phyloP scores from a whole-genome alignment of 2,113 vertebrate species.

The Nothocercus julius region DNA sequence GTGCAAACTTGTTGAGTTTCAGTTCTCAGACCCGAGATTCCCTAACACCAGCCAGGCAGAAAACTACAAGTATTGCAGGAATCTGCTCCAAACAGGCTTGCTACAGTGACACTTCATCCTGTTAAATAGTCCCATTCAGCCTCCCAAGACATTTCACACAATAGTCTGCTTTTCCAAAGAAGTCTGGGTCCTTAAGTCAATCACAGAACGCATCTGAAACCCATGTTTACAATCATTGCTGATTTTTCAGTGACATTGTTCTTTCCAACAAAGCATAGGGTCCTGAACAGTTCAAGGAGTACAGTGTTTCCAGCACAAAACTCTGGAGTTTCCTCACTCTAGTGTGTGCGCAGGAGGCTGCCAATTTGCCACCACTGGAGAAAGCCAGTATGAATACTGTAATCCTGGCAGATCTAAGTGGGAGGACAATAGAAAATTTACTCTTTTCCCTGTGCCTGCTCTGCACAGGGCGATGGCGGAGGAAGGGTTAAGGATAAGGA shows the following conservation, averaged over 20 bases:
- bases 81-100: background rate
- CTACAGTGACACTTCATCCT: background rate
- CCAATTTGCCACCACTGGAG: background rate
- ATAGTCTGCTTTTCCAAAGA: background rate
- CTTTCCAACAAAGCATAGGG: background rate
- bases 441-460: background rate
- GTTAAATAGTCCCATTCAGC: background rate
- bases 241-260: background rate
- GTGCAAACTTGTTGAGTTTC: background rate
- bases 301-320: background rate
- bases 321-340: background rate
- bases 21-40: background rate
- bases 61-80: background rate
- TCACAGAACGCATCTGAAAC: background rate
- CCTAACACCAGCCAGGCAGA: background rate
- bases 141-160: background rate
- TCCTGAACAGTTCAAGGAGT: background rate
- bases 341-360: background rate
- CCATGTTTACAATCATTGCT: background rate
- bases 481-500: background rate
- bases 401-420: background rate
- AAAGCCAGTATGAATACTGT: background rate
- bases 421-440: background rate
- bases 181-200: background rate
- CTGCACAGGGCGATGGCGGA: background rate